phyloP scores from a whole-genome alignment of 2,113 vertebrate species.

The Geothlypis trichas region DNA sequence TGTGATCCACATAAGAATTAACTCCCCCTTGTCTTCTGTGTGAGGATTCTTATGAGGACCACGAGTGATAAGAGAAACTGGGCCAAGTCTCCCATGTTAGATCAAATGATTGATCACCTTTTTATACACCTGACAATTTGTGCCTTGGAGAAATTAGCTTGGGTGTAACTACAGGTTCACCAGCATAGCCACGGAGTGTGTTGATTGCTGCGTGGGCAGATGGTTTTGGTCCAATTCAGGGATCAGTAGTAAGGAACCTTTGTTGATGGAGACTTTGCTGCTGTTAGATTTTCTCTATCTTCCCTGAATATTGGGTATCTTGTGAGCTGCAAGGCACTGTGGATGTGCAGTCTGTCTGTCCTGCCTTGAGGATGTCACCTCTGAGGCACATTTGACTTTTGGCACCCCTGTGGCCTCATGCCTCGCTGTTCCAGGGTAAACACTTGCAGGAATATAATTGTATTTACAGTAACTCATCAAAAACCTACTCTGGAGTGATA shows the following conservation, averaged over 20 bases:
- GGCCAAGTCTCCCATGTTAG: neutral
- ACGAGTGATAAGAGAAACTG: neutral
- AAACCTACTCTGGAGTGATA: neutral
- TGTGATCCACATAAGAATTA: neutral
- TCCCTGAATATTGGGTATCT: neutral
- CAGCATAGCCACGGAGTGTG: neutral
- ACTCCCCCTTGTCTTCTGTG: neutral
- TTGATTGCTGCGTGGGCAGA: neutral
- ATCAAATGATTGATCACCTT: neutral
- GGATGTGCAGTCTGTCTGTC: neutral
- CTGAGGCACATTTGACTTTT: neutral
- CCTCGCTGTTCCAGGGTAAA: rapidly evolving
- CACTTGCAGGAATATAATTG: rapidly evolving
- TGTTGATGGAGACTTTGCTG: neutral
- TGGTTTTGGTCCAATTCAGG: neutral
- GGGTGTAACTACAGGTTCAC: conserved; percentile 50
- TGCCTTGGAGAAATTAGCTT: neutral
- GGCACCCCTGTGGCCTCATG: rapidly evolving
- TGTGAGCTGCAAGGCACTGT: neutral
- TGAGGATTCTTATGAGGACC: neutral
- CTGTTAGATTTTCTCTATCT: neutral
- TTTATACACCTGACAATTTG: neutral
- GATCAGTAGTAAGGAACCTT: neutral
- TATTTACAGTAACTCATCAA: neutral
- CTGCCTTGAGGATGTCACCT: neutral